These are phyloP conservation scores for Portevinia maculata DNA, from an alignment of 2,888 invertebrate genomes.

Conservation along the genomic window DNA sequence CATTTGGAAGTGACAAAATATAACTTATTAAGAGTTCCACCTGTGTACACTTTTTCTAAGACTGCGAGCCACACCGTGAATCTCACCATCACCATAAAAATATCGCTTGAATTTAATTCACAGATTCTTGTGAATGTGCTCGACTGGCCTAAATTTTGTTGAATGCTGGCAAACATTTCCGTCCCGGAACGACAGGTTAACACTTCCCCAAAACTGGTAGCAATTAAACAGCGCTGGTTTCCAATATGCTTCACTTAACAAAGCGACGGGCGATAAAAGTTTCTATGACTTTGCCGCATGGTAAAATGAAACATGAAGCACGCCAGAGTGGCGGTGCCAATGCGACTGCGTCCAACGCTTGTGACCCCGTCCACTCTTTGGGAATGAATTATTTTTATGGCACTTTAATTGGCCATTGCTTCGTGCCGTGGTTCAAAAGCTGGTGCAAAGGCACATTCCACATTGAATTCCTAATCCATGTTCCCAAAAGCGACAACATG, in stretches of 20 bases:
- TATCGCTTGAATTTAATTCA: no score
- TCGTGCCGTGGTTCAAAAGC: slow-evolving; percentile 34
- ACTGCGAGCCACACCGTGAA: no score
- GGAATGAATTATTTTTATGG: slow-evolving; percentile 72
- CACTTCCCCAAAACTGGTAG: slow-evolving; percentile 25
- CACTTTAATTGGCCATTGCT: slow-evolving; percentile 66
- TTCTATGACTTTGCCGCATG: slow-evolving; percentile 2
- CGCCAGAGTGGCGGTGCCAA: background rate
- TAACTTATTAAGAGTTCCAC: no score
- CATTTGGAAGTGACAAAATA: no score
- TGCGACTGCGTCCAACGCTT: slow-evolving; percentile 38
- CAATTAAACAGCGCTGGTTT: background rate
- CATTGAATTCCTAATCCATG: slow-evolving; percentile 31
- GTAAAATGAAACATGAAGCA: background rate
- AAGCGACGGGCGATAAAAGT: slow-evolving; percentile 46
- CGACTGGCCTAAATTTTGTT: no score
- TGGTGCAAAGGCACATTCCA: slow-evolving; percentile 55
- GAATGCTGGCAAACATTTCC: no score
- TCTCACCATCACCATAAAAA: no score
- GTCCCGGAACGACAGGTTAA: no score
- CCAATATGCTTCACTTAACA: slow-evolving; percentile 8
- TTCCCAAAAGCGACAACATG: slow-evolving; percentile 46
- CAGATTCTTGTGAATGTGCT: no score
- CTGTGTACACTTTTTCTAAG: no score
- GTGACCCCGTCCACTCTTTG: slow-evolving; percentile 59